Evolutionary conservation across 1,140 invertebrate genomes (phyloP), one percentile per base, ranked within the genome.

Genomic region (Formica exsecta): DNA sequence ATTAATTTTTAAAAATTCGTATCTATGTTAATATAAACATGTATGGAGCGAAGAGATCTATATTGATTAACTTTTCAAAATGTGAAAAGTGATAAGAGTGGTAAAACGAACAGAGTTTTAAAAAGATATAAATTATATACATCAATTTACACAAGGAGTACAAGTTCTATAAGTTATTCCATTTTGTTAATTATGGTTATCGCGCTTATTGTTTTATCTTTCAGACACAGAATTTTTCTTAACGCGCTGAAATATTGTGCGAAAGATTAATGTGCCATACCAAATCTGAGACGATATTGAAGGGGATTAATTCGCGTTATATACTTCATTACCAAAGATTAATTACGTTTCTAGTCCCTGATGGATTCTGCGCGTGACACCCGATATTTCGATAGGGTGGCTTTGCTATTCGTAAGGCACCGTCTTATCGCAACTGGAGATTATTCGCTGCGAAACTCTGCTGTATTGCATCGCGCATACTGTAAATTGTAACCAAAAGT

Each of bases 271-370:
- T 61, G 7, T 1, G 38, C 1, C 38, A n/a, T 61, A n/a, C 3
- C 16, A 29, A 41, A 61, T 1, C 1, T 41, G 13, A 41, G 22
- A 41, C 8, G 22, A 61, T 29, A 22, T 41, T 25, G 22, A 61
- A 75, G 71, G 36, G 8, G 4, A 51, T 76, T 68, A 65, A 66
- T 80, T n/a, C 9, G 29, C 38, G 70, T 64, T 66, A 65, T 29
- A 8, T 73, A 73, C 62, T 22, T 66, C 8, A 44, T 73, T 76
- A 38, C 13, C 61, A 16, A 76, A 61, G 22, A 44, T 83, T 83
- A 41, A 51, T 86, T 81, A 57, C 36, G 6, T 57, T 71, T 13
- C 8, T n/a, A 73, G 1, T 13, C 32, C 1, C 19, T 57, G n/a
- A 44, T 44, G 29, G 36, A 57, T 3, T 71, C 32, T 81, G 51